Percentiles rank a stretch among this genome's conserved stretches.
phyloP scores from a whole-genome alignment of 2,113 vertebrate genomes.

The Callopanchax toddi region DNA sequence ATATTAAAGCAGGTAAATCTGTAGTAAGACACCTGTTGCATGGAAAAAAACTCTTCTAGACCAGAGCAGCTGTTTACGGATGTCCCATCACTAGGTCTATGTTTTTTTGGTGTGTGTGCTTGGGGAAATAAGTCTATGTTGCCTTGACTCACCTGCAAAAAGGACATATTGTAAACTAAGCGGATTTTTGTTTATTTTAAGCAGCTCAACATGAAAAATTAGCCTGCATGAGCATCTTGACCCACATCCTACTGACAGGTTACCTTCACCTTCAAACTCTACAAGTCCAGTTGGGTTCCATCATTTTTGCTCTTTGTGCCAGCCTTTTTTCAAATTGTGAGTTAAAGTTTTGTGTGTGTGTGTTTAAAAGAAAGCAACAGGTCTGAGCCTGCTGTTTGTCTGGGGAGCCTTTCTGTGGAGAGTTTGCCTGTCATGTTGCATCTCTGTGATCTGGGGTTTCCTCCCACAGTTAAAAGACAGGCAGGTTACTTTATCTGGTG shows the following conservation, averaged over 20 bases:
- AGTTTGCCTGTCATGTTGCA: neutral
- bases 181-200: too few relatives aligned
- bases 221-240: neutral
- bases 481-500: neutral
- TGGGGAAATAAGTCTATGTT: neutral
- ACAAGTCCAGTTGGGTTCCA: neutral
- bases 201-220: too few relatives aligned
- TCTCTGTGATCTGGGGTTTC: neutral
- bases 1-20: constrained; percentile 77
- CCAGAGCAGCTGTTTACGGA: constrained; percentile 35
- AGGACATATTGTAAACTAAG: neutral
- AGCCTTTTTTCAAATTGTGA: too few relatives aligned
- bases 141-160: too few relatives aligned
- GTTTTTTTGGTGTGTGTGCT: constrained; percentile 11
- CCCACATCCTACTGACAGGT: neutral
- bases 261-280: neutral
- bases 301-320: neutral
- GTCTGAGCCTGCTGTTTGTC: neutral
- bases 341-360: neutral
- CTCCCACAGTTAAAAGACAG: neutral
- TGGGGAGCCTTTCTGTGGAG: too few relatives aligned
- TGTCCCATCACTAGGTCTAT: neutral
- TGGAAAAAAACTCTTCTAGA: constrained; percentile 25
- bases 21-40: constrained; percentile 78
- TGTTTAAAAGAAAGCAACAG: neutral